Evolutionary conservation across 2,888 invertebrate genomes (phyloP).

Genomic region (Xylota sylvarum): DNA sequence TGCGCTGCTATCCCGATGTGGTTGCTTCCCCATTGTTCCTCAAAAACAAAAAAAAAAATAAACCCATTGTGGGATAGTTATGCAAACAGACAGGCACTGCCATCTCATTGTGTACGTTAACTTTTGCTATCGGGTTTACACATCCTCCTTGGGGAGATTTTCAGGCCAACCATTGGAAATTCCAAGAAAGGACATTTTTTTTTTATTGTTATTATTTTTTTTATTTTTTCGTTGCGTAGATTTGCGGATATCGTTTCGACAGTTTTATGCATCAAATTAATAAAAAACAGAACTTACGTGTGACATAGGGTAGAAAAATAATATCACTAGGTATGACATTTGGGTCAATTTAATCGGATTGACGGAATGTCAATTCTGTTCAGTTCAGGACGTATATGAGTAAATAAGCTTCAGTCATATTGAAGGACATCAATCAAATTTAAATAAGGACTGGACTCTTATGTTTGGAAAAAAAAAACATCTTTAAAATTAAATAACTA

Average conservation of each 20-base stretch:
- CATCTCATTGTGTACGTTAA: not conserved
- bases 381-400: not conserved
- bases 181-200: not conserved
- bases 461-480: not conserved
- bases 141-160: not conserved
- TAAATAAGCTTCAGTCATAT: not conserved
- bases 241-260: not conserved
- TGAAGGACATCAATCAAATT: conserved; percentile 11
- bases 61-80: not conserved
- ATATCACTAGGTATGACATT: not conserved
- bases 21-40: not conserved
- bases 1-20: not conserved
- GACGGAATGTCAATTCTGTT: not conserved
- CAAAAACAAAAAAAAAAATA: not conserved
- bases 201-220: too few relatives aligned
- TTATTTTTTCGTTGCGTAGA: not conserved
- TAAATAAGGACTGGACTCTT: not conserved
- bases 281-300: too few relatives aligned
- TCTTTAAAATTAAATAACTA: not conserved
- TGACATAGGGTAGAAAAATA: not conserved
- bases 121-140: not conserved
- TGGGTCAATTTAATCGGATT: not conserved
- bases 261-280: not conserved
- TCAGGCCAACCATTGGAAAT: not conserved
- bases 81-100: not conserved